Conservation (phyloP, 2,113 vertebrate species). For the Grammomys dolichurus region DNA sequence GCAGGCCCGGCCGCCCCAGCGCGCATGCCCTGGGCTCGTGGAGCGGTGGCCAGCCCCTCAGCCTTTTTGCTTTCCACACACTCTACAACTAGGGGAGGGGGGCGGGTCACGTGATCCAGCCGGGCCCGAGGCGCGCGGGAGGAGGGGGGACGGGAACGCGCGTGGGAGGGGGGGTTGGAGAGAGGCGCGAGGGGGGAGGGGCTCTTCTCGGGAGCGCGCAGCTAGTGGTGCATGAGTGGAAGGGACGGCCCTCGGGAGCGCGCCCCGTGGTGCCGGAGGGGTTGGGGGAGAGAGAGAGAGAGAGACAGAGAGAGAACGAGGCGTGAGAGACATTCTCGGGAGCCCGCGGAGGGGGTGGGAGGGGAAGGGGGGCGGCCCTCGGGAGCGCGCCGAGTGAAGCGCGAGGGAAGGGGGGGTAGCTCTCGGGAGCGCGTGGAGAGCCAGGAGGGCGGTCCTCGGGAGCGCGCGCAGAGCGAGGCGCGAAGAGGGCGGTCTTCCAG, state of each 20-base stretch:
- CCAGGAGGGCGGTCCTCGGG: slow-evolving; percentile 45
- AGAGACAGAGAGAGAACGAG: too few relatives aligned
- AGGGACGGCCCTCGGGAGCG: slow-evolving; percentile 19
- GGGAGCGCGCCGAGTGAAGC: background rate
- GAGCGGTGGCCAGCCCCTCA: slow-evolving; percentile 79
- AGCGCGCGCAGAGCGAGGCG: slow-evolving; percentile 21
- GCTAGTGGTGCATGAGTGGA: background rate
- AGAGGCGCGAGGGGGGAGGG: background rate
- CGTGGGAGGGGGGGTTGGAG: background rate
- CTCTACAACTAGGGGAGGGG: slow-evolving; percentile 78
- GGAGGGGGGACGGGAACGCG: background rate
- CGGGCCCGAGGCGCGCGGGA: slow-evolving; percentile 62
- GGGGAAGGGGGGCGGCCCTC: background rate
- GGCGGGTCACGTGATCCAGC: slow-evolving; percentile 81
- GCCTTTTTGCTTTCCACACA: slow-evolving; percentile 77
- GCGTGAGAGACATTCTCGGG: background rate
- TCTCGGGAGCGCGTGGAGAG: slow-evolving; percentile 62
- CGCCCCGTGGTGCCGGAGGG: background rate
- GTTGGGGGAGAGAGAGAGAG: too few relatives aligned
- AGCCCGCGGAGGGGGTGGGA: background rate
- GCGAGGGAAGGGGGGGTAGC: background rate
- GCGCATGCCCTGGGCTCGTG: slow-evolving; percentile 85
- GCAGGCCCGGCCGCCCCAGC: slow-evolving; percentile 78
- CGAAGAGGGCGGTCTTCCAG: background rate
- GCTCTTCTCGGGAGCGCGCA: background rate